Evolutionary conservation across 1,140 invertebrate species (phyloP).

Genomic region (Bombyx mori): DNA sequence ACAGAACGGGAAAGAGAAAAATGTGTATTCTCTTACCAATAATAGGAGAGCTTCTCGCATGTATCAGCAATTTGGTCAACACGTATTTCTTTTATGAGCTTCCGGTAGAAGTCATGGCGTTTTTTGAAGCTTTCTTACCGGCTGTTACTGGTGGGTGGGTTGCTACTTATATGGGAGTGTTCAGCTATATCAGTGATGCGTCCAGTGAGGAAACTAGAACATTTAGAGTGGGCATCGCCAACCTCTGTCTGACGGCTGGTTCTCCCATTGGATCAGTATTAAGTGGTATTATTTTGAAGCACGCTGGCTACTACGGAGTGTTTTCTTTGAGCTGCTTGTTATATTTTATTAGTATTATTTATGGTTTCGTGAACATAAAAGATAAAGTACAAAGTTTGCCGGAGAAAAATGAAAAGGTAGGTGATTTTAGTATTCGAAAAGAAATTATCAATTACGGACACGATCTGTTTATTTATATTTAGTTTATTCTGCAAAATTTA

Average conservation of each 20-base stretch:
- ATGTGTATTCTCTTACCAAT: constrained; percentile 85
- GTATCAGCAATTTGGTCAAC: constrained; percentile 80
- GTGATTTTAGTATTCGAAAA: no score
- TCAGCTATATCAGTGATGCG: constrained; percentile 74
- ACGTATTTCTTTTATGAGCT: constrained; percentile 80
- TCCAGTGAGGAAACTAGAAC: constrained; percentile 73
- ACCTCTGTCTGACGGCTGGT: constrained; percentile 70
- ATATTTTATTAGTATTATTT: constrained; percentile 80
- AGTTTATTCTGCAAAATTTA: no score
- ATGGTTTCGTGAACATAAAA: constrained; percentile 76
- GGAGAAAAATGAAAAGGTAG: constrained; percentile 24
- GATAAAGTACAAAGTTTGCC: constrained; percentile 63
- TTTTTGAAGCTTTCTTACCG: constrained; percentile 66
- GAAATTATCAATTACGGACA: no score
- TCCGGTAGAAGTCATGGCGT: constrained; percentile 79
- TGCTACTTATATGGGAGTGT: constrained; percentile 72
- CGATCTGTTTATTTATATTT: no score
- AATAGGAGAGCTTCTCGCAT: constrained; percentile 81
- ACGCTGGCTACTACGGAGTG: constrained; percentile 85
- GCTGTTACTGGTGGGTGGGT: constrained; percentile 73
- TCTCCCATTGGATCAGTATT: constrained; percentile 81
- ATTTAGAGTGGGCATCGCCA: constrained; percentile 72
- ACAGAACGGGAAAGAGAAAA: constrained; percentile 78
- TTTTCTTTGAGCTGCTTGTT: constrained; percentile 79
- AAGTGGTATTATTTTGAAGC: constrained; percentile 77